Conservation (phyloP, 2,888 invertebrate species). For the Epicampocera succincta region DNA sequence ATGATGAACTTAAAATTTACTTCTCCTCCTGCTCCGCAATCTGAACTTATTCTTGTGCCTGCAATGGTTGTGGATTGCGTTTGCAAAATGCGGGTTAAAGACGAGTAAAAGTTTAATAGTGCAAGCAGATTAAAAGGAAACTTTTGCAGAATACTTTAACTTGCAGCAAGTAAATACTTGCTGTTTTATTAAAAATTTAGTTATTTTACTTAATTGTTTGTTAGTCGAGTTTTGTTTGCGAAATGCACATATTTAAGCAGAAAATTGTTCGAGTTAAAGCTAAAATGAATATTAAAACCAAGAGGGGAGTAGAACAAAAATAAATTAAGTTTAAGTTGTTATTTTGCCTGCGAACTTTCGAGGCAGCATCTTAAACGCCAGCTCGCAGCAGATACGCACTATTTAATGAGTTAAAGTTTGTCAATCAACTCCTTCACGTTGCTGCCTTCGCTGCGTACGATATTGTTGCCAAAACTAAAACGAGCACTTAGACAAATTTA, state of each 20-base stretch:
- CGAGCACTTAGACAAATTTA: not conserved
- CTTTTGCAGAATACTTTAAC: not conserved
- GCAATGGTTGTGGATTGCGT: no score
- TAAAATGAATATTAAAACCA: no score
- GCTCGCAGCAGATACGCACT: no score
- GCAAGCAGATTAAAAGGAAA: conserved; percentile 8
- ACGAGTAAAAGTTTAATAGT: conserved; percentile 14
- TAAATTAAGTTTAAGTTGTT: no score
- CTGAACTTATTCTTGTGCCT: not conserved
- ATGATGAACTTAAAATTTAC: conserved; percentile 9
- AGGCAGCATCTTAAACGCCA: no score
- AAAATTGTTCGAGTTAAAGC: not conserved
- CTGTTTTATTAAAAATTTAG: conserved; percentile 14
- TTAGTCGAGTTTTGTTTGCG: not conserved
- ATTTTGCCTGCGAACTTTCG: no score
- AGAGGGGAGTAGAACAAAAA: no score
- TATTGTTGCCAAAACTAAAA: not conserved
- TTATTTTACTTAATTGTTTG: not conserved
- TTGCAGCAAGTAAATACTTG: conserved; percentile 3
- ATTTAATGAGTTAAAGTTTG: not conserved
- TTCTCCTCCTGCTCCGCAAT: not conserved
- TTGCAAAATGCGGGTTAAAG: not conserved
- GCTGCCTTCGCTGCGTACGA: no score
- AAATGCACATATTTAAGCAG: not conserved
- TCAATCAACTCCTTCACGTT: not conserved